These are phyloP conservation scores for Maccullochella peelii DNA, from an alignment of 2,113 vertebrate genomes.

Conservation along the genomic window DNA sequence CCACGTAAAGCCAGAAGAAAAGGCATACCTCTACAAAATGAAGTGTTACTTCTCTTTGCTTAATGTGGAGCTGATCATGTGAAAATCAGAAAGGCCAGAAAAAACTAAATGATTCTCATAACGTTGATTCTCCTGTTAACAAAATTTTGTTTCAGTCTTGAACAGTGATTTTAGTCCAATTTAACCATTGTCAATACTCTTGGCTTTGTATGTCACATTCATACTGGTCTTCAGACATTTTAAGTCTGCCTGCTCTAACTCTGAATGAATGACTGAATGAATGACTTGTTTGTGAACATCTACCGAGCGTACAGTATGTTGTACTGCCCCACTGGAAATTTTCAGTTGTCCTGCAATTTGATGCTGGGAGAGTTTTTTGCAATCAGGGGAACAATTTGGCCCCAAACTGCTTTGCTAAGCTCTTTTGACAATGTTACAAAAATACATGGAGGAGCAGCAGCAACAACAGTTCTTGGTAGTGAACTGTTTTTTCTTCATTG, in stretches of 20 bases:
- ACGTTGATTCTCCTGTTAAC: background rate
- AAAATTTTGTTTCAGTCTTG: background rate
- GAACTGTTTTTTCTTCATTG: background rate
- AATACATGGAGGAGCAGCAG: background rate
- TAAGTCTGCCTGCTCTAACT: background rate
- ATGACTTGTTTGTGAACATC: background rate
- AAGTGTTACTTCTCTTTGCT: background rate
- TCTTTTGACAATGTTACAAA: background rate
- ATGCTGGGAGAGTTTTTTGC: background rate
- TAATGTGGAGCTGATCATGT: background rate
- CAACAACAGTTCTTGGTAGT: background rate
- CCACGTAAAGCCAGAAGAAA: background rate
- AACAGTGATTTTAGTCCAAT: background rate
- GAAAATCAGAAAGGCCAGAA: too few species aligned
- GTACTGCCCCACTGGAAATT: background rate
- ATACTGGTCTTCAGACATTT: background rate
- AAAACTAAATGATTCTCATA: too few species aligned
- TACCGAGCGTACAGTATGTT: background rate
- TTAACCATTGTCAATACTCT: background rate
- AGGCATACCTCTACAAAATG: background rate
- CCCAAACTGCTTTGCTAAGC: background rate
- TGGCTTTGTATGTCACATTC: background rate
- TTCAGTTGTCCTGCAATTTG: slow-evolving; percentile 22
- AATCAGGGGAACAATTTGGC: slow-evolving; percentile 7
- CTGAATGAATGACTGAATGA: too few species aligned